These are phyloP conservation scores for Drosophila helvetica DNA, from an alignment of 2,888 invertebrate species.

Conservation along the genomic window DNA sequence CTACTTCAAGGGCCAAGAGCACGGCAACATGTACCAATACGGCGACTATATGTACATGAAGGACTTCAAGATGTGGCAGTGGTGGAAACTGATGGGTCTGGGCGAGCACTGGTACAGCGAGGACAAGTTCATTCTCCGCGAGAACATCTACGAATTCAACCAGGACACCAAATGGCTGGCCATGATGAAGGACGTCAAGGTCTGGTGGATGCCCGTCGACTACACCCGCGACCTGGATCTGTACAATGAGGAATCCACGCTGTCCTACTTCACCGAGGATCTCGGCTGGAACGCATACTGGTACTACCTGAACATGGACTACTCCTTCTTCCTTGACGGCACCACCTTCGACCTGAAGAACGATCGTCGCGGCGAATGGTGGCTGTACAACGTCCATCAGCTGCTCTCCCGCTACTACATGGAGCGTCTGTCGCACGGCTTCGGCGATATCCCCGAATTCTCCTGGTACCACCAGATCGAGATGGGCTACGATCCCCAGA, in stretches of 20 bases:
- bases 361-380: conserved; percentile 87
- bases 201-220: conserved; percentile 85
- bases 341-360: conserved; percentile 85
- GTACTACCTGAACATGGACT: conserved; percentile 86
- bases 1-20: conserved; percentile 59
- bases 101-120: conserved; percentile 74
- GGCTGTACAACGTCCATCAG: conserved; percentile 88
- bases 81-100: conserved; percentile 81
- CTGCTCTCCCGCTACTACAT: conserved; percentile 89
- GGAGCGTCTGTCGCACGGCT: conserved; percentile 89
- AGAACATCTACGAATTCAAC: conserved; percentile 70
- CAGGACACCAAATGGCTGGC: conserved; percentile 69
- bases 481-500: conserved; percentile 87
- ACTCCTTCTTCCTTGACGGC: conserved; percentile 87
- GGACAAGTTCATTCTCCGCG: conserved; percentile 71
- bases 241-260: conserved; percentile 85
- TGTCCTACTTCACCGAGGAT: conserved; percentile 90
- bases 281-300: conserved; percentile 88
- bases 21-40: conserved; percentile 51
- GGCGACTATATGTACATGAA: conserved; percentile 72
- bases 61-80: conserved; percentile 81
- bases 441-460: conserved; percentile 87
- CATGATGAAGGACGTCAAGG: conserved; percentile 68
- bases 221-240: conserved; percentile 85
- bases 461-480: conserved; percentile 85